Percentiles rank a stretch among this genome's conserved stretches.
Conservation (phyloP, 2,888 invertebrate species). For the Epiblema foenella region DNA sequence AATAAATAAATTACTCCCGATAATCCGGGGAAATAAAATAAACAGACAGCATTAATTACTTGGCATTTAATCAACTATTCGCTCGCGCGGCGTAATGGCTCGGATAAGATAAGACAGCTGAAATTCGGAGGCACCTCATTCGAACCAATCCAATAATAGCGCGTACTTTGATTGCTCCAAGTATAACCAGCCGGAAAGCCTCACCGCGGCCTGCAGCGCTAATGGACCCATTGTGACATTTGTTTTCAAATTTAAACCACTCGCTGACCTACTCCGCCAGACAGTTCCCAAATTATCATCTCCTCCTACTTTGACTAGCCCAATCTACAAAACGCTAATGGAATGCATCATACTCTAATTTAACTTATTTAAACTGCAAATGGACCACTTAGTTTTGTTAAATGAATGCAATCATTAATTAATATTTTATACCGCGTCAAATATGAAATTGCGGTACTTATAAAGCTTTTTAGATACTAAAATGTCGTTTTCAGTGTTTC, state of each 20-base stretch:
- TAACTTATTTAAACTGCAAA: constrained; percentile 26
- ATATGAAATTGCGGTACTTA: constrained; percentile 20
- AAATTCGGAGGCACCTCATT: constrained; percentile 65
- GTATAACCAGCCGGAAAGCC: constrained; percentile 72
- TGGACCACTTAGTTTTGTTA: constrained; percentile 23
- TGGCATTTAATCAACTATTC: constrained; percentile 56
- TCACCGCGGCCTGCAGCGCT: constrained; percentile 73
- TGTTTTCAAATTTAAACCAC: constrained; percentile 77
- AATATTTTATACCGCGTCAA: constrained; percentile 22
- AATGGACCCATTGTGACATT: constrained; percentile 74
- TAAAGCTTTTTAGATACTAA: constrained; percentile 19
- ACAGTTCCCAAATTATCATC: constrained; percentile 68
- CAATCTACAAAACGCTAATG: constrained; percentile 45
- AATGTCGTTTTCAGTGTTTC: constrained; percentile 10
- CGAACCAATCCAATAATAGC: constrained; percentile 79
- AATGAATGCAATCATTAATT: constrained; percentile 19
- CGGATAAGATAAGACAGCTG: constrained; percentile 59
- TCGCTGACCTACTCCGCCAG: constrained; percentile 70
- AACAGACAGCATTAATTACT: constrained; percentile 58
- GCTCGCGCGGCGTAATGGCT: constrained; percentile 53
- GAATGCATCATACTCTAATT: constrained; percentile 27
- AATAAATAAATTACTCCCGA: constrained; percentile 49
- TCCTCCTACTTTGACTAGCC: constrained; percentile 54
- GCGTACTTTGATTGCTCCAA: constrained; percentile 77
- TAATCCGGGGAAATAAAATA: constrained; percentile 49